These are phyloP conservation scores for Metaphire vulgaris DNA, from an alignment of 1,140 invertebrate genomes.

Conservation along the genomic window DNA sequence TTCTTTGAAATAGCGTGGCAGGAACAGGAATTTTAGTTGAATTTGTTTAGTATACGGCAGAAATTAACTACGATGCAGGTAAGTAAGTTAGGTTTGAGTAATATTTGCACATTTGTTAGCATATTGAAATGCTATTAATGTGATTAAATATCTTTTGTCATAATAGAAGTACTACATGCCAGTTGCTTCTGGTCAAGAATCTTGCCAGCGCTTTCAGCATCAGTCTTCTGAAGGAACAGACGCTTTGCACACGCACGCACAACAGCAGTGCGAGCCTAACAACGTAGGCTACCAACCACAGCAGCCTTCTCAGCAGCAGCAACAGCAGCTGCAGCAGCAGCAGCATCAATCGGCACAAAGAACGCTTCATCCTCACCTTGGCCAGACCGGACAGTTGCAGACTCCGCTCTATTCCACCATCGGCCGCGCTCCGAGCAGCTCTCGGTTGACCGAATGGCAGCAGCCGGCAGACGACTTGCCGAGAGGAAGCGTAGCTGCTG, in stretches of 20 bases:
- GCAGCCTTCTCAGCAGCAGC: too few species aligned
- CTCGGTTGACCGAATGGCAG: neutral
- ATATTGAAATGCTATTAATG: too few species aligned
- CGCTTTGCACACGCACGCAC: neutral
- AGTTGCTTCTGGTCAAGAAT: neutral
- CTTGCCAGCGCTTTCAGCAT: neutral
- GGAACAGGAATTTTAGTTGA: too few species aligned
- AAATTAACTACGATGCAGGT: too few species aligned
- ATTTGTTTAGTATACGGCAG: too few species aligned
- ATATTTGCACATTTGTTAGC: too few species aligned
- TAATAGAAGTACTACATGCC: constrained; percentile 1
- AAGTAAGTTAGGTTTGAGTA: too few species aligned
- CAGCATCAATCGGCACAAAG: neutral
- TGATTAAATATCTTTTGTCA: neutral
- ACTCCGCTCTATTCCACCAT: neutral
- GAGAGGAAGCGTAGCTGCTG: neutral
- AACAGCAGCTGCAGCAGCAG: neutral
- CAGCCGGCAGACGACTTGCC: neutral
- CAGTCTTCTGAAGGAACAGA: neutral
- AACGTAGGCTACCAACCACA: neutral
- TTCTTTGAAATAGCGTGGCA: too few species aligned
- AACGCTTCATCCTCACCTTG: neutral
- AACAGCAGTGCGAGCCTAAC: neutral
- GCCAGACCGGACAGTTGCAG: neutral
- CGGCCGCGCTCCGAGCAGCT: neutral